These are phyloP conservation scores for Cancer borealis DNA, from an alignment of 2,888 invertebrate species.

Conservation along the genomic window DNA sequence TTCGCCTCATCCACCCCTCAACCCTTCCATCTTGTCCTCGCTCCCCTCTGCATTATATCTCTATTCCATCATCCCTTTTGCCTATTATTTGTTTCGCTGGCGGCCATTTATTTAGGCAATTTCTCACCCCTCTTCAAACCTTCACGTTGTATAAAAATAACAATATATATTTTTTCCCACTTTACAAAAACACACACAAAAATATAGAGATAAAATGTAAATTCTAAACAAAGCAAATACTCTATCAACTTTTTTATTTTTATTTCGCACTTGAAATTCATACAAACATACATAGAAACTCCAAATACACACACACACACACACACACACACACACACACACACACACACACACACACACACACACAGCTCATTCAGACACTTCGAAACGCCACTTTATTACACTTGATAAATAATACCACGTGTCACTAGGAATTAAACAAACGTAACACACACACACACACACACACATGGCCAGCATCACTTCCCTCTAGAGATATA, in stretches of 20 bases:
- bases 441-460: neutral
- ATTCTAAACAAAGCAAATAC: neutral
- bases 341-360: neutral
- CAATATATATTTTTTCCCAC: neutral
- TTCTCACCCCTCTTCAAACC: neutral
- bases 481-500: neutral
- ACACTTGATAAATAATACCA: neutral
- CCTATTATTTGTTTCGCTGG: neutral
- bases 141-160: neutral
- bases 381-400: neutral
- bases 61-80: neutral
- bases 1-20: neutral
- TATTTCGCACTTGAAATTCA: too few species aligned
- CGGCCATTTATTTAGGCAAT: neutral
- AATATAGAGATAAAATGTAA: neutral
- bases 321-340: neutral
- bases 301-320: neutral
- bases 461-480: neutral
- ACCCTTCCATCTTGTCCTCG: conserved; percentile 15
- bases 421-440: conserved; percentile 15
- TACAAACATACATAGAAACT: too few species aligned
- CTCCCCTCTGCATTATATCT: conserved; percentile 9
- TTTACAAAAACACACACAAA: neutral
- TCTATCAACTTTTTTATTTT: too few species aligned
- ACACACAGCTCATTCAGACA: neutral